These are phyloP conservation scores for Nothoprocta pentlandii DNA, from an alignment of 2,113 vertebrate species.

Conservation along the genomic window DNA sequence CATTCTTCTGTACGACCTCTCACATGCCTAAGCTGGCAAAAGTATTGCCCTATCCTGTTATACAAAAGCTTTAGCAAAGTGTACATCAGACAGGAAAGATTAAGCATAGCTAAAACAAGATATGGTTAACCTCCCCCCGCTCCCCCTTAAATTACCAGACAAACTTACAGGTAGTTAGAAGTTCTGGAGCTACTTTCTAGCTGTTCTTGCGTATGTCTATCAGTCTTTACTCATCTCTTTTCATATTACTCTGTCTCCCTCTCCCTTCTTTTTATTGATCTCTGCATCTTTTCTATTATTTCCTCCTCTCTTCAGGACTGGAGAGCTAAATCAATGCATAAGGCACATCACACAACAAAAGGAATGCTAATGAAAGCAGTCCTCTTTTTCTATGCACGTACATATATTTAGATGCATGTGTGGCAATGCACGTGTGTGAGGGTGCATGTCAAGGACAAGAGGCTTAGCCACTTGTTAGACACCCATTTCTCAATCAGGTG, in stretches of 20 bases:
- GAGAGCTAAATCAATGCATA: conserved; percentile 69
- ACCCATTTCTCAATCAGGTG: conserved; percentile 22
- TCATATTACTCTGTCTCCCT: conserved; percentile 48
- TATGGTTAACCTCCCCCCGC: not conserved
- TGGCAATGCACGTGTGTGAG: not conserved
- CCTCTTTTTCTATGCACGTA: conserved; percentile 23
- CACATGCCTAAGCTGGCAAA: not conserved
- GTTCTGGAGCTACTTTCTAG: conserved; percentile 39
- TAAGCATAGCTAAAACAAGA: conserved; percentile 33
- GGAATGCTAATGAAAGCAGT: conserved; percentile 72
- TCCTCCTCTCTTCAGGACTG: conserved; percentile 48
- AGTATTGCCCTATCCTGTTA: not conserved
- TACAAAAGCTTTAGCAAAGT: not conserved
- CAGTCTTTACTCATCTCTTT: conserved; percentile 57
- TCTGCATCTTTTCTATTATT: conserved; percentile 69
- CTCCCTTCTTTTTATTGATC: conserved; percentile 62
- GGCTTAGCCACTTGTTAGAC: conserved; percentile 54
- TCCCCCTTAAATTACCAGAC: conserved; percentile 26
- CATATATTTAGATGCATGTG: conserved; percentile 20
- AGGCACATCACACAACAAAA: conserved; percentile 67
- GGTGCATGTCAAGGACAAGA: conserved; percentile 50
- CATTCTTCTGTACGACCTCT: not conserved
- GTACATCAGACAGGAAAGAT: conserved; percentile 23
- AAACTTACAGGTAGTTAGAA: conserved; percentile 35
- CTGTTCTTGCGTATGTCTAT: conserved; percentile 43